A percentile compares a stretch with the other conserved stretches of the same genome.
Evolutionary conservation across 2,797 vertebrate genomes (phyloP).

Genomic region (Merluccius polli): DNA sequence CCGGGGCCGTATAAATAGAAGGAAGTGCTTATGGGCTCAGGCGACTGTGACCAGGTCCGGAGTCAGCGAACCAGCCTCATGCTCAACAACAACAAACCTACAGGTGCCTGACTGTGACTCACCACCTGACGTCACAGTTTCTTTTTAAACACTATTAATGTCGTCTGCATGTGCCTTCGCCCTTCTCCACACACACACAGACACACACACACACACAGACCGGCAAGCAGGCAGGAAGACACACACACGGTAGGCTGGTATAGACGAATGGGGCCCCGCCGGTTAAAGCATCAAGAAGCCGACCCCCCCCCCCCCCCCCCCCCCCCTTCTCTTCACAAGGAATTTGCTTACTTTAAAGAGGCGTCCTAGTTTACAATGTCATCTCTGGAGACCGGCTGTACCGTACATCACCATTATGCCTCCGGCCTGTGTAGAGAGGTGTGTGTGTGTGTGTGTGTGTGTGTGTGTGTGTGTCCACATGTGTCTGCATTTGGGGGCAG

Average conservation of each 20-base stretch:
- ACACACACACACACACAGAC: background rate
- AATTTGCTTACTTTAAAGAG: conserved; percentile 35
- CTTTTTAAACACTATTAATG: conserved; percentile 21
- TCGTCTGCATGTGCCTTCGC: conserved; percentile 40
- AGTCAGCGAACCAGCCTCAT: conserved; percentile 58
- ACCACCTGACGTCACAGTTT: conserved; percentile 26
- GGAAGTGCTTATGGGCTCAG: conserved; percentile 64
- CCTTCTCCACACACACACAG: conserved; percentile 5
- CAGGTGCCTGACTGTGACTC: conserved; percentile 50
- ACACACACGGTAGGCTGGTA: background rate
- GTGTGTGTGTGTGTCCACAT: too few species aligned
- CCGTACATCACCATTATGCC: conserved; percentile 20
- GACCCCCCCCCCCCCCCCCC: too few species aligned
- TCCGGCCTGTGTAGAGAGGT: conserved; percentile 22
- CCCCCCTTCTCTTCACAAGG: conserved; percentile 34
- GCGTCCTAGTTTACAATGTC: conserved; percentile 37
- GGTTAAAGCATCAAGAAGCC: conserved; percentile 45
- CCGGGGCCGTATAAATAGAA: conserved; percentile 53
- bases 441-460: conserved; percentile 9
- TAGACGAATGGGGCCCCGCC: background rate
- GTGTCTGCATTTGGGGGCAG: too few species aligned
- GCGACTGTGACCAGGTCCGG: conserved; percentile 48
- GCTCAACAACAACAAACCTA: conserved; percentile 60
- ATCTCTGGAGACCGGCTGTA: conserved; percentile 35
- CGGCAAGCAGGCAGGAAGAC: background rate